These are phyloP conservation scores for Atopsyche davidsoni DNA, from an alignment of 1,140 invertebrate species.

Conservation along the genomic window DNA sequence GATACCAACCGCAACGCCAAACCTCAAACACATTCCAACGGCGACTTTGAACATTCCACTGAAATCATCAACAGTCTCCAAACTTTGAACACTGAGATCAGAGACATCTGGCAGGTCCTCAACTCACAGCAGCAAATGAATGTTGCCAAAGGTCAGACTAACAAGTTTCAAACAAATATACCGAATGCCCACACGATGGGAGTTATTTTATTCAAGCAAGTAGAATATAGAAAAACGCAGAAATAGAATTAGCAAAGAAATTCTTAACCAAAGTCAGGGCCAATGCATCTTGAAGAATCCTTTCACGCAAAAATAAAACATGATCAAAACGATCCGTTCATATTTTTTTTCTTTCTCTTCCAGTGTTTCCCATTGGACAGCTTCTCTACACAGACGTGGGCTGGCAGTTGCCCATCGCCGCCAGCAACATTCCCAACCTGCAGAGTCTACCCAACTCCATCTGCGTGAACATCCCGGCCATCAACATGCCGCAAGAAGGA, in stretches of 20 bases:
- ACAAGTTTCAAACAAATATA: neutral
- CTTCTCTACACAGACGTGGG: slow-evolving; percentile 56
- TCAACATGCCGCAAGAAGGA: neutral
- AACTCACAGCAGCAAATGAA: slow-evolving; percentile 55
- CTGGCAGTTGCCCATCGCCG: slow-evolving; percentile 43
- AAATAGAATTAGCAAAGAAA: no score
- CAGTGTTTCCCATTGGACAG: slow-evolving; percentile 45
- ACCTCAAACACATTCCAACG: slow-evolving; percentile 27
- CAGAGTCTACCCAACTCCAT: slow-evolving; percentile 17
- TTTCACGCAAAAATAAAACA: neutral
- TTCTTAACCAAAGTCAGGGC: neutral
- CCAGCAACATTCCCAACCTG: slow-evolving; percentile 22
- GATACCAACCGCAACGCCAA: slow-evolving; percentile 39
- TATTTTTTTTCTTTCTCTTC: slow-evolving; percentile 6
- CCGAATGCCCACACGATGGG: no score
- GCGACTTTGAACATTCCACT: slow-evolving; percentile 50
- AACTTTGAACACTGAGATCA: slow-evolving; percentile 64
- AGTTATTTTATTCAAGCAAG: no score
- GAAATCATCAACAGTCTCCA: slow-evolving; percentile 65
- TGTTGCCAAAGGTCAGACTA: slow-evolving; percentile 41
- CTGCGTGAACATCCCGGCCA: slow-evolving; percentile 1
- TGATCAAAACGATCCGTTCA: neutral
- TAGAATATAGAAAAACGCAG: no score
- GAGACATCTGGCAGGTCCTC: slow-evolving; percentile 63
- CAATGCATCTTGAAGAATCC: neutral